Evolutionary conservation across 2,113 vertebrate genomes (phyloP), one percentile per base, ranked within the genome.

Genomic region (Grallaria varia): DNA sequence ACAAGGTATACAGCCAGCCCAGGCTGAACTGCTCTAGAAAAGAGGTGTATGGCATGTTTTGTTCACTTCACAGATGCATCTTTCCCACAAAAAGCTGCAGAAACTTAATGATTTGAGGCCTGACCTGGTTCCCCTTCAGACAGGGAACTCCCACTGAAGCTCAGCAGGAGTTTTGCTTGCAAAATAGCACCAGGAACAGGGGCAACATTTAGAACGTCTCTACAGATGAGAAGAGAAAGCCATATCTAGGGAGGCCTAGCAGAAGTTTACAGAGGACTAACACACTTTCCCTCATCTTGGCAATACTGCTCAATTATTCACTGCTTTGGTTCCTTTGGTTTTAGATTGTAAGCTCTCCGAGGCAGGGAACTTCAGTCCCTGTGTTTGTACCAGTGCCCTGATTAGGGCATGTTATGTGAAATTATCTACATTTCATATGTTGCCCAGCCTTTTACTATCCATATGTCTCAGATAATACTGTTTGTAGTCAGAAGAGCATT

Each of bases 401-500:
- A 81, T 77, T 75, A 90, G 83, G 63, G 31, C 52, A 22, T 24
- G 28, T 68, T 77, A 31, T 18, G 9, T 74, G 68, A 84, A 83
- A 66, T 80, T 66, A 62, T 83, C 75, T 89, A 3, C 63, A 56
- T 71, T 84, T 93, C 35, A 5, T 76, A 18, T 33, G 60, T 39
- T 93, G 59, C 49, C 49, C 71, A 87, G 77, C 35, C 40, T 96
- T 93, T 63, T 79, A 59, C 52, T 88, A 59, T 44, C 59, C 15
- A 0, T 75, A 42, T 52, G 55, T 40, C 60, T 93, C 31, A 89
- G 83, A 83, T 69, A 73, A 92, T 73, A 53, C 31, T 83, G 24
- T 87, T 95, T 83, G 64, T 12, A 45, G 37, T 50, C 50, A 58
- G 28, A 60, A 49, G 47, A 52, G 52, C 52, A 40, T 74, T 76